Percentiles rank a stretch among this genome's conserved stretches.
Evolutionary conservation across 2,888 invertebrate genomes (phyloP).

Genomic region (Hyles lineata): DNA sequence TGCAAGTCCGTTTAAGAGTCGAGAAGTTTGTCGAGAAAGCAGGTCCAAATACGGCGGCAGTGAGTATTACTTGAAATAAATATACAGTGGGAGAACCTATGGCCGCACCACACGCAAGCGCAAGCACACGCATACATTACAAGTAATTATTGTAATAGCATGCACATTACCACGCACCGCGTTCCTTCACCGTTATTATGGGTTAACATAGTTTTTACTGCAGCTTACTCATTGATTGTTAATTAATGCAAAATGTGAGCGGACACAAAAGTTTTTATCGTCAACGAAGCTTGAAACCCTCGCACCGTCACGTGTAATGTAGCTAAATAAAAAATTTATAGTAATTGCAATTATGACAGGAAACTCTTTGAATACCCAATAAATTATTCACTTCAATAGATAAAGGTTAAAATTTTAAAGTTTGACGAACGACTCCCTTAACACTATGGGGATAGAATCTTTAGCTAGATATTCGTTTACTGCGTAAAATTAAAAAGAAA

Average conservation of each 20-base stretch:
- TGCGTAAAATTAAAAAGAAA: no score
- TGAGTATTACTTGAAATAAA: not conserved
- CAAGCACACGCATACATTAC: not conserved
- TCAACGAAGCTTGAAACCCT: no score
- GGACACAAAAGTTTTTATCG: not conserved
- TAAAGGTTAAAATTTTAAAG: no score
- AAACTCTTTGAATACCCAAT: no score
- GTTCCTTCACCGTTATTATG: conserved; percentile 6
- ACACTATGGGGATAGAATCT: no score
- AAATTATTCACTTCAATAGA: no score
- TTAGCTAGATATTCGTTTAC: no score
- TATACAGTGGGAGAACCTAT: conserved; percentile 1
- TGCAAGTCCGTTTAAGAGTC: not conserved
- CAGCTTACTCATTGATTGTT: not conserved
- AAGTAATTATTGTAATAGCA: conserved; percentile 10
- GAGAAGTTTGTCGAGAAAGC: not conserved
- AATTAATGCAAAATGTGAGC: not conserved
- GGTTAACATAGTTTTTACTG: not conserved
- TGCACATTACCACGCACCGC: conserved; percentile 7
- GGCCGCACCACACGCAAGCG: not conserved
- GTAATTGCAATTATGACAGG: no score
- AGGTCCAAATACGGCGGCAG: not conserved
- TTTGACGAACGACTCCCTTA: no score
- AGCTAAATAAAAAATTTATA: no score
- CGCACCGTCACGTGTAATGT: no score